These are phyloP conservation scores for Alethe castanea DNA, from an alignment of 2,113 vertebrate genomes.

Conservation along the genomic window DNA sequence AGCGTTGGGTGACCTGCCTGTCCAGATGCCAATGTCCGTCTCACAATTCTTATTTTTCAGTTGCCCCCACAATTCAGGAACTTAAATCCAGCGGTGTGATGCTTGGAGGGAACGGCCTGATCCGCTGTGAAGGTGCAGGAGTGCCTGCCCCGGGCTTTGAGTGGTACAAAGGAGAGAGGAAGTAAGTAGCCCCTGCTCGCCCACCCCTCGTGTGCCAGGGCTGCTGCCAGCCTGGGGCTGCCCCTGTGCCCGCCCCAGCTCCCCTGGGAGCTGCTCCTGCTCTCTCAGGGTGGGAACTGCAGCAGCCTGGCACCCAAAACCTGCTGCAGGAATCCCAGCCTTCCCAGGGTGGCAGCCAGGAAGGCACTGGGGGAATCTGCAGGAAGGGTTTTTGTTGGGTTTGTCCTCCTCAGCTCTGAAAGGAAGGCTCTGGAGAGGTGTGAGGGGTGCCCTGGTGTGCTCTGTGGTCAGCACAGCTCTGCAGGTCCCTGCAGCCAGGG, in stretches of 20 bases:
- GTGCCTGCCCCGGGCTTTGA: conserved; percentile 90
- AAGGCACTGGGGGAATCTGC: background rate
- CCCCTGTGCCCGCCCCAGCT: background rate
- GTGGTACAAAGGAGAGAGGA: conserved; percentile 98
- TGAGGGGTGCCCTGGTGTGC: background rate
- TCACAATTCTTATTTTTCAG: conserved; percentile 75
- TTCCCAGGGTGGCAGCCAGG: background rate
- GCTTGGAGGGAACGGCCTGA: conserved; percentile 87
- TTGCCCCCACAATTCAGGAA: conserved; percentile 94
- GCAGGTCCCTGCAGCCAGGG: background rate
- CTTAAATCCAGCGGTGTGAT: conserved; percentile 88
- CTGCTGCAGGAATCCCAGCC: background rate
- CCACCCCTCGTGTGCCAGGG: background rate
- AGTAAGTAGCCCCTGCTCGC: conserved; percentile 77
- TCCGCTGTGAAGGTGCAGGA: conserved; percentile 93
- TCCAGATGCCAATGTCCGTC: background rate
- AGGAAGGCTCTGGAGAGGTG: background rate
- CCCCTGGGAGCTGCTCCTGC: background rate
- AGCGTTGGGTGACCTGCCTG: background rate
- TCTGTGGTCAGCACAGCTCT: background rate
- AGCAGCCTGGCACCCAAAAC: background rate
- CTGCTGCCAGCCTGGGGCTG: background rate
- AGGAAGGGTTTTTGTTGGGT: accelerated
- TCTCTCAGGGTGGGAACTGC: too few species aligned
- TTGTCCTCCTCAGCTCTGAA: accelerated